Percentiles rank a stretch among this genome's conserved stretches.
phyloP scores from a whole-genome alignment of 2,797 vertebrate genomes.

The Macropus fuliginosus region DNA sequence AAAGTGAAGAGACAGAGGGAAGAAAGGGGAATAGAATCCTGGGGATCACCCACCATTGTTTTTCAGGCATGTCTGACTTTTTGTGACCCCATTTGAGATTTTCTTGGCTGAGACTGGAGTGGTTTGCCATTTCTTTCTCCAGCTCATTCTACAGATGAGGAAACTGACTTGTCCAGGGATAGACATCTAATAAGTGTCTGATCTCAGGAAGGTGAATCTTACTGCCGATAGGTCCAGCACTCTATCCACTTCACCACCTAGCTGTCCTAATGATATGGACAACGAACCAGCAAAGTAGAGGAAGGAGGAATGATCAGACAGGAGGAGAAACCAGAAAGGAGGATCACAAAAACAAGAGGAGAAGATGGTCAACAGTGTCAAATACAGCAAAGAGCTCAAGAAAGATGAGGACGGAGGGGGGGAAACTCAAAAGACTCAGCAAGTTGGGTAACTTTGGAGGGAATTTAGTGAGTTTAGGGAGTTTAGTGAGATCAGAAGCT shows the following conservation, averaged over 20 bases:
- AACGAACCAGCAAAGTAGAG: too few species aligned
- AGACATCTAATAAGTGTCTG: neutral
- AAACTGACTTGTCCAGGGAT: neutral
- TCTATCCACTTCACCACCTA: neutral
- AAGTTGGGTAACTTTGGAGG: neutral
- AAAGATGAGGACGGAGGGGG: neutral
- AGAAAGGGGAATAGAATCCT: too few species aligned
- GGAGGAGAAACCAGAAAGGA: too few species aligned
- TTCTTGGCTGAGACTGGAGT: neutral
- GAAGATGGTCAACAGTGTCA: neutral
- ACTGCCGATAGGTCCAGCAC: rapidly evolving
- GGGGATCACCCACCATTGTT: too few species aligned
- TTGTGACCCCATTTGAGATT: too few species aligned
- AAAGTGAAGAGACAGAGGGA: too few species aligned
- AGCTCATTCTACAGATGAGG: neutral
- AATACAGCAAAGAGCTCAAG: neutral
- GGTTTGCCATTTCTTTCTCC: neutral
- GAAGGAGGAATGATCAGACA: too few species aligned
- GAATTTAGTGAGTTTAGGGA: neutral
- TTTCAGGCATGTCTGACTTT: too few species aligned
- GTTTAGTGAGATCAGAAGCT: neutral
- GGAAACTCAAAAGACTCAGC: too few species aligned
- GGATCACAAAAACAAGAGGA: too few species aligned
- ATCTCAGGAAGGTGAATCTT: neutral
- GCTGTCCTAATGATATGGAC: too few species aligned